A percentile compares a stretch with the other conserved stretches of the same genome.
phyloP scores from a whole-genome alignment of 2,797 vertebrate genomes.

The Gymnoscopelus microlampas region DNA sequence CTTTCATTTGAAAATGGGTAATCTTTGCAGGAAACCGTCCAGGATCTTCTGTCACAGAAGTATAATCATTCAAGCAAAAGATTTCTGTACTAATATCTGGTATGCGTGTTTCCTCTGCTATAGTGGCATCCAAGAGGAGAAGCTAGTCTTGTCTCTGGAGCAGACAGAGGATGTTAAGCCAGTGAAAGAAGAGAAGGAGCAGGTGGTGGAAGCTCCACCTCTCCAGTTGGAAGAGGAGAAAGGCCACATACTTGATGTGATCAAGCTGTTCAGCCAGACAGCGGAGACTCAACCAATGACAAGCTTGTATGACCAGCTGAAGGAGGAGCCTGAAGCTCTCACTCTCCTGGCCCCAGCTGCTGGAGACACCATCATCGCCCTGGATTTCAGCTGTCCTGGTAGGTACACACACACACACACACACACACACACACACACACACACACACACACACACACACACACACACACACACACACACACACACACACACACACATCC shows the following conservation, averaged over 20 bases:
- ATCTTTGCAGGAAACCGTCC: too few relatives aligned
- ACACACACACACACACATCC: too few relatives aligned
- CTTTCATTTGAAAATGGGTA: too few relatives aligned
- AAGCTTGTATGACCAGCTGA: constrained; percentile 92
- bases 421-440: too few relatives aligned
- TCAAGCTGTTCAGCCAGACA: constrained; percentile 84
- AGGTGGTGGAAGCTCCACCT: background rate
- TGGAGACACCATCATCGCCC: constrained; percentile 92
- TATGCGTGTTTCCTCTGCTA: constrained; percentile 27
- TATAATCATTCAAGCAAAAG: background rate
- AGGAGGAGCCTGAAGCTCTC: constrained; percentile 90
- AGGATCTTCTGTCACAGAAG: too few relatives aligned
- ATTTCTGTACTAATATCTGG: background rate
- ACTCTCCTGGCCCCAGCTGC: constrained; percentile 92
- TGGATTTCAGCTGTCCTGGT: constrained; percentile 92
- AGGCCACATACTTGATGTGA: constrained; percentile 83
- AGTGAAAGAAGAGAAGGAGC: constrained; percentile 60
- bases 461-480: too few relatives aligned
- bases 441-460: too few relatives aligned
- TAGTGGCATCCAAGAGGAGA: constrained; percentile 94
- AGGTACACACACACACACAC: constrained; percentile 30
- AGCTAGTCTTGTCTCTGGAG: constrained; percentile 92
- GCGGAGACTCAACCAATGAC: constrained; percentile 73
- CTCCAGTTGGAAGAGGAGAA: constrained; percentile 33
- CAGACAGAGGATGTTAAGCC: constrained; percentile 86